Conservation (phyloP, 2,888 invertebrate species). For the Dusona sp. region DNA sequence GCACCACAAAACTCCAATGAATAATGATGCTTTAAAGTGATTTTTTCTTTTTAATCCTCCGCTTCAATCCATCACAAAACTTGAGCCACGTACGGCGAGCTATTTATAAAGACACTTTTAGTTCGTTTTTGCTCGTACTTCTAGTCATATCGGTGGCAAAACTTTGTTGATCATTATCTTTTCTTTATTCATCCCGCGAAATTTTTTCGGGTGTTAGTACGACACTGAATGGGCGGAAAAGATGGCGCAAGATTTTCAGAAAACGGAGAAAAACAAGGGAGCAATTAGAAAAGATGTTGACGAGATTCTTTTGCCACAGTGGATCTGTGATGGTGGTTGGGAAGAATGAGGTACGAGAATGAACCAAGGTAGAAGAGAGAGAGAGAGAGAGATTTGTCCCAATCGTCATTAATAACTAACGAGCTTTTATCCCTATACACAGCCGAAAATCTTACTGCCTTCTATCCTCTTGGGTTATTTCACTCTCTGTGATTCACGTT, state of each 20-base stretch:
- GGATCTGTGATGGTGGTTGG: conserved; percentile 34
- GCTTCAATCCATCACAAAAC: conserved; percentile 31
- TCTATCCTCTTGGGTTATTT: conserved; percentile 24
- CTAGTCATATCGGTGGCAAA: conserved; percentile 8
- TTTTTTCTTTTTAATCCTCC: conserved; percentile 41
- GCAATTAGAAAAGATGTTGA: conserved; percentile 49
- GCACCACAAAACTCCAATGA: conserved; percentile 46
- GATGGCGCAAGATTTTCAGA: background rate
- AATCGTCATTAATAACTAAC: conserved; percentile 64
- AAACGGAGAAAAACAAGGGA: background rate
- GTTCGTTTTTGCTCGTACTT: background rate
- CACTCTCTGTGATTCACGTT: conserved; percentile 26
- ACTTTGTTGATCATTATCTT: conserved; percentile 13
- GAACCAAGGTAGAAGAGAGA: conserved; percentile 14
- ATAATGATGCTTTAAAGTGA: conserved; percentile 52
- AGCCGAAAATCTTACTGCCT: conserved; percentile 44
- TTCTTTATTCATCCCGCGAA: background rate
- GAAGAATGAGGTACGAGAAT: conserved; percentile 29
- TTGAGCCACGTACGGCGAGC: background rate
- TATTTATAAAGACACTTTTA: conserved; percentile 8
- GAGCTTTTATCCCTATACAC: conserved; percentile 60
- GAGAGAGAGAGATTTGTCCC: conserved; percentile 40
- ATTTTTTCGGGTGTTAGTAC: background rate
- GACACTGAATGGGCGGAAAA: background rate
- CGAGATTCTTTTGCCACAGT: conserved; percentile 58